phyloP scores from a whole-genome alignment of 2,113 vertebrate species.

The Shinisaurus crocodilurus region DNA sequence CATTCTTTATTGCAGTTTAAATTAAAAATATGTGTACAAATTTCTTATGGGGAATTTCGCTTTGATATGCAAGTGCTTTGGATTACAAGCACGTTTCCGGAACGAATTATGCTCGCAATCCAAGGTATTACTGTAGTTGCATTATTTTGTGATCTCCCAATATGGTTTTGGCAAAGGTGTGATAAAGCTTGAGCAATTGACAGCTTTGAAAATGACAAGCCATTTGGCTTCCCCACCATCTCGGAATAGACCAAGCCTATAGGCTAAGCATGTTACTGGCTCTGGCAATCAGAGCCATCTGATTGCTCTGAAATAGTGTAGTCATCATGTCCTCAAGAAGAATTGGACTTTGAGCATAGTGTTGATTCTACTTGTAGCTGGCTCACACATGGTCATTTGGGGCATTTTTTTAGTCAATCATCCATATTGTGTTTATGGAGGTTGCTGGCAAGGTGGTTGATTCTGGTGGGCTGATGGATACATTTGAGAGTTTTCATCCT shows the following conservation, averaged over 20 bases:
- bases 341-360: background rate
- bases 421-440: too few species aligned
- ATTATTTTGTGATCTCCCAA: background rate
- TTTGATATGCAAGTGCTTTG: too few species aligned
- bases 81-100: too few species aligned
- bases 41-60: too few species aligned
- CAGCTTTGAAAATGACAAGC: background rate
- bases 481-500: background rate
- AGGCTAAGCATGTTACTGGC: background rate
- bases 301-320: background rate
- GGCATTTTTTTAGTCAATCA: background rate
- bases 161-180: background rate
- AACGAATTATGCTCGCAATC: too few species aligned
- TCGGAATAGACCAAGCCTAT: background rate
- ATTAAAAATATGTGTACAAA: too few species aligned
- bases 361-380: background rate
- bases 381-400: background rate
- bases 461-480: background rate
- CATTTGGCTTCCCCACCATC: background rate
- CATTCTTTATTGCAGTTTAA: too few species aligned
- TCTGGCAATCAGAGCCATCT: background rate
- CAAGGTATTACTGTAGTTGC: too few species aligned
- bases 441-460: too few species aligned
- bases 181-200: background rate
- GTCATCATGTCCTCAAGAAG: too few species aligned